A percentile compares a stretch with the other conserved stretches of the same genome.
These are phyloP conservation scores for Hafferia zeledoni DNA, from an alignment of 2,797 vertebrate species.

Conservation along the genomic window DNA sequence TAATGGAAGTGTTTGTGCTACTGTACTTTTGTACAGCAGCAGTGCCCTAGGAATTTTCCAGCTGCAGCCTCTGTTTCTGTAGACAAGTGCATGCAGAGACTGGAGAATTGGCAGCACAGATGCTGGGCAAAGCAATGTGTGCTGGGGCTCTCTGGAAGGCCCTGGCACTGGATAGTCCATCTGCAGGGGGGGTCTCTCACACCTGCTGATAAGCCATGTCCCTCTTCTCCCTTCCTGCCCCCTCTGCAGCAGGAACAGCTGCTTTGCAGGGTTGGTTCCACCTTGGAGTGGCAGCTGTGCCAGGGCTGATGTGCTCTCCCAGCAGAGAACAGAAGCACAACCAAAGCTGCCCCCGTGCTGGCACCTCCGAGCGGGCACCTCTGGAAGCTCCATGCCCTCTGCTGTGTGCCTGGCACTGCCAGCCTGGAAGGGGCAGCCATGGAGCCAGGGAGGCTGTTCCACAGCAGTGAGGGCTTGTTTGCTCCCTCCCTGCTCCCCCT, in stretches of 20 bases:
- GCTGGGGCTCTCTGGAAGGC: background rate
- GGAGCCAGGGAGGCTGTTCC: conserved; percentile 25
- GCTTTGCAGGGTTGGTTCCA: background rate
- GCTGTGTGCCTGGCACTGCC: conserved; percentile 3
- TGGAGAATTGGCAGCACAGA: background rate
- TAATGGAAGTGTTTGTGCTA: background rate
- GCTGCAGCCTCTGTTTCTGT: background rate
- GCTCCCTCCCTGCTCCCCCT: background rate
- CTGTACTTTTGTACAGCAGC: background rate
- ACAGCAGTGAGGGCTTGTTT: background rate
- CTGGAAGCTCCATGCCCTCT: background rate
- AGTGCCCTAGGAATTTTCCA: background rate
- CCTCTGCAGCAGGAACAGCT: background rate
- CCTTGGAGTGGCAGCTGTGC: conserved; percentile 10
- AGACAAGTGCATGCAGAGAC: rapidly evolving
- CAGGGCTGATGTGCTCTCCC: background rate
- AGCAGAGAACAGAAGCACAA: background rate
- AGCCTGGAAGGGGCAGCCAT: conserved; percentile 4
- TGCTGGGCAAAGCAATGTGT: background rate
- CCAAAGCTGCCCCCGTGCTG: background rate
- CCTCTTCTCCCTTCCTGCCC: background rate
- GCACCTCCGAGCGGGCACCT: background rate
- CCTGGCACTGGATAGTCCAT: background rate
- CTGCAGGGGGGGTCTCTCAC: background rate
- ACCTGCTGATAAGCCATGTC: background rate